phyloP scores from a whole-genome alignment of 2,888 invertebrate species.

The Mystacides longicornis region DNA sequence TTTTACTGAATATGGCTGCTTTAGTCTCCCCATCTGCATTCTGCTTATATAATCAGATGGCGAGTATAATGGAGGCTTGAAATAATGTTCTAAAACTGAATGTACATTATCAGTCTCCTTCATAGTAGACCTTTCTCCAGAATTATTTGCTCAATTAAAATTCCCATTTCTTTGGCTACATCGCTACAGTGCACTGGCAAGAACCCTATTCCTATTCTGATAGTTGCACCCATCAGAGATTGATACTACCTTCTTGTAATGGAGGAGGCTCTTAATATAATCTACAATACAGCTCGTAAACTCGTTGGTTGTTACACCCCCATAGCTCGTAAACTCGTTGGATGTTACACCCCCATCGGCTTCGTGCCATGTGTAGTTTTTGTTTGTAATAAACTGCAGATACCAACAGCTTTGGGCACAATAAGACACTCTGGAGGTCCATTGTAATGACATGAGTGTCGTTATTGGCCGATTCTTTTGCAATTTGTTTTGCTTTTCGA shows the following conservation, averaged over 20 bases:
- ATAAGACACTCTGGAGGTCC: background rate
- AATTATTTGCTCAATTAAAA: conserved; percentile 1
- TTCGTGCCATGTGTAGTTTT: conserved; percentile 14
- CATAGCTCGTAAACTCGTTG: too few relatives aligned
- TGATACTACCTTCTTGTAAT: background rate
- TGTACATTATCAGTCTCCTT: conserved; percentile 3
- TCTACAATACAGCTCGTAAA: conserved; percentile 22
- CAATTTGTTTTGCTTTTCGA: background rate
- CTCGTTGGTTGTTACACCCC: conserved; percentile 25
- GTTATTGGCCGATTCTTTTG: background rate
- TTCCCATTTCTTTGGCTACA: background rate
- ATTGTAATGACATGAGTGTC: background rate
- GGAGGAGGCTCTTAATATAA: conserved; percentile 10
- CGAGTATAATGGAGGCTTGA: background rate
- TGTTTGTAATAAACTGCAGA: background rate
- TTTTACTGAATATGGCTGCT: background rate
- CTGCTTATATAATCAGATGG: background rate
- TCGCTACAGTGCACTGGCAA: conserved; percentile 10
- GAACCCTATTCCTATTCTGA: too few relatives aligned
- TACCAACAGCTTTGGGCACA: background rate
- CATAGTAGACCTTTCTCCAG: conserved; percentile 7
- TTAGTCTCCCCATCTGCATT: background rate
- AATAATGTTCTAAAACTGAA: background rate
- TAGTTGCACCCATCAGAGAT: background rate
- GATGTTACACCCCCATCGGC: too few relatives aligned